These are phyloP conservation scores for Oryzias curvinotus DNA, from an alignment of 2,113 vertebrate genomes.

Conservation along the genomic window DNA sequence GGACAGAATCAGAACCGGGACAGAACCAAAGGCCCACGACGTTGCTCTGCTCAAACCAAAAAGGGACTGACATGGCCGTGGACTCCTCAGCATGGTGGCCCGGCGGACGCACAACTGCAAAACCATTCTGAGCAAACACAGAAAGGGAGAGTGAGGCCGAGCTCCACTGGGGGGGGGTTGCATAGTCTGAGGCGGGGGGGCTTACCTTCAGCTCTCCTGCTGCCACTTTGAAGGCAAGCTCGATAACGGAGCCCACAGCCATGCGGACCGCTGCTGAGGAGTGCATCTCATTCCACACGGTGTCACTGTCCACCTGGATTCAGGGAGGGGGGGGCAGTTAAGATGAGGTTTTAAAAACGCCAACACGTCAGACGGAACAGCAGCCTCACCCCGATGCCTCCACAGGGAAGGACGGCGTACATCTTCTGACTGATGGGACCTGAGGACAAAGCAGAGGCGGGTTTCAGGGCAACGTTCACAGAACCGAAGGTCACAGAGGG, in stretches of 20 bases:
- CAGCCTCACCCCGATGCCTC: constrained; percentile 66
- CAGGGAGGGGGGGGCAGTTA: neutral
- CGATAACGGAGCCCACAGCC: constrained; percentile 70
- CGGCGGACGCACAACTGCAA: constrained; percentile 68
- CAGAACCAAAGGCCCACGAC: too few relatives aligned
- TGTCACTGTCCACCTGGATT: constrained; percentile 71
- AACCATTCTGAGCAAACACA: constrained; percentile 56
- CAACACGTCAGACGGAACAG: neutral
- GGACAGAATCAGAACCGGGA: neutral
- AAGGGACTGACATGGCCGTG: constrained; percentile 65
- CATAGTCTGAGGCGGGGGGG: neutral
- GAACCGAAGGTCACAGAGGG: too few relatives aligned
- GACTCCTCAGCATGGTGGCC: constrained; percentile 73
- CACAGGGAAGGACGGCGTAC: constrained; percentile 72
- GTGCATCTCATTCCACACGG: constrained; percentile 74
- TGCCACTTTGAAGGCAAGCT: constrained; percentile 69
- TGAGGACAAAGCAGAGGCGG: constrained; percentile 21
- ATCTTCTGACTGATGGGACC: constrained; percentile 75
- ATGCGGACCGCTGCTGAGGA: constrained; percentile 69
- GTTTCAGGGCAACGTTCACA: too few relatives aligned
- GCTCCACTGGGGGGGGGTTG: neutral
- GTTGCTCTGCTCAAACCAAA: too few relatives aligned
- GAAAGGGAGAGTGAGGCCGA: neutral
- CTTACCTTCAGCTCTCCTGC: constrained; percentile 69
- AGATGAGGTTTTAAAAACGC: neutral